These are phyloP conservation scores for Eupsilia transversa DNA, from an alignment of 2,888 invertebrate species.

Conservation along the genomic window DNA sequence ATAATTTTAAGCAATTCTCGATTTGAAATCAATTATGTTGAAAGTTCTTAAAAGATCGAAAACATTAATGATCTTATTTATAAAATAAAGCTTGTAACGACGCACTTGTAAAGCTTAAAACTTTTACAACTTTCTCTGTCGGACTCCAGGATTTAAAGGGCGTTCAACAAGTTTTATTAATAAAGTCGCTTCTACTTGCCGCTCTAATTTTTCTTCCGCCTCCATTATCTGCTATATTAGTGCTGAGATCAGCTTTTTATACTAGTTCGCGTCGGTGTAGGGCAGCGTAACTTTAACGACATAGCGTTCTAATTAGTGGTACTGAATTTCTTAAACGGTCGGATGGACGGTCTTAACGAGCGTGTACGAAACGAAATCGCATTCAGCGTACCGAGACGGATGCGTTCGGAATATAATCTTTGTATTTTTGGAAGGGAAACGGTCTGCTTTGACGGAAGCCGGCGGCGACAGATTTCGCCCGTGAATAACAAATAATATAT, in stretches of 20 bases:
- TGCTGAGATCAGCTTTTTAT: constrained; percentile 52
- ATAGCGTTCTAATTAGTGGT: constrained; percentile 60
- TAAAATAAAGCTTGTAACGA: constrained; percentile 39
- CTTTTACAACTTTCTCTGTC: constrained; percentile 66
- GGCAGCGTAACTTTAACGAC: constrained; percentile 49
- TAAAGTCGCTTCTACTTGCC: constrained; percentile 63
- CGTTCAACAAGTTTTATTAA: constrained; percentile 60
- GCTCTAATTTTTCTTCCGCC: constrained; percentile 69
- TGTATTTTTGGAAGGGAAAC: constrained; percentile 85
- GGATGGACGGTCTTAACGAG: constrained; percentile 73
- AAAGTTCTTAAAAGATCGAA: constrained; percentile 17
- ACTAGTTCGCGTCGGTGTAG: constrained; percentile 55
- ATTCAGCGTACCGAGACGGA: constrained; percentile 78
- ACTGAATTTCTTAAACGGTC: constrained; percentile 64
- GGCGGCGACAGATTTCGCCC: constrained; percentile 81
- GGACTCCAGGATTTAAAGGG: constrained; percentile 69
- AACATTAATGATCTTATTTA: constrained; percentile 27
- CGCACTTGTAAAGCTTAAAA: constrained; percentile 42
- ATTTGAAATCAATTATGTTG: constrained; percentile 8
- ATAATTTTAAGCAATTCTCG: neutral
- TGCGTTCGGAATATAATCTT: constrained; percentile 81
- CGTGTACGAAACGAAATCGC: constrained; percentile 76
- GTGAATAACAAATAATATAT: constrained; percentile 82
- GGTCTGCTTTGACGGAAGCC: constrained; percentile 81
- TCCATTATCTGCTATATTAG: constrained; percentile 44